Conservation (phyloP, 2,888 invertebrate species). For the Phortica magna region DNA sequence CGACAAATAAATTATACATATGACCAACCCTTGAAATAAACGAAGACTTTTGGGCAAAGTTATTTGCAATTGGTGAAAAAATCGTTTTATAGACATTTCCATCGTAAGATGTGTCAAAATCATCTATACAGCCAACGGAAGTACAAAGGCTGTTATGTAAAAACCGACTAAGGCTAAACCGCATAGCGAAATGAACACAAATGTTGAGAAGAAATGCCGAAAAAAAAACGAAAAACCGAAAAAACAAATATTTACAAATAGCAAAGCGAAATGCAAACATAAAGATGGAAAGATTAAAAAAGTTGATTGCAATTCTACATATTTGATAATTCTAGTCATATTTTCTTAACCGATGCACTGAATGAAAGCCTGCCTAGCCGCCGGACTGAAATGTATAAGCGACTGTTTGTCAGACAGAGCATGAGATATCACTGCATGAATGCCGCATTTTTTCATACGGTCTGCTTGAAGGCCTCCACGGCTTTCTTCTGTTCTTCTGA, state of each 20-base stretch:
- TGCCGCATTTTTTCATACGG: background rate
- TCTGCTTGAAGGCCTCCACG: background rate
- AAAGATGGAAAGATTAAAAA: background rate
- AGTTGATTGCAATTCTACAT: slow-evolving; percentile 20
- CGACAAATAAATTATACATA: too few species aligned
- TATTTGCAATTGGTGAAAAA: too few species aligned
- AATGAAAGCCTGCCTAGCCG: background rate
- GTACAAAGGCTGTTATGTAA: too few species aligned
- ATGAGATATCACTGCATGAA: background rate
- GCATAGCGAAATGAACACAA: too few species aligned
- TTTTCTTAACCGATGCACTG: slow-evolving; percentile 8
- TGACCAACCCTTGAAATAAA: too few species aligned
- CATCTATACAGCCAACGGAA: too few species aligned
- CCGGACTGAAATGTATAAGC: background rate
- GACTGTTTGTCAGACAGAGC: slow-evolving; percentile 6
- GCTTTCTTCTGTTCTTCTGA: background rate
- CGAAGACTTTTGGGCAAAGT: too few species aligned
- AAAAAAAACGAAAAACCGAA: too few species aligned
- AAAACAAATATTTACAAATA: background rate
- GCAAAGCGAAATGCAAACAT: background rate
- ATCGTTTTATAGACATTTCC: too few species aligned
- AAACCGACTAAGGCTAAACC: too few species aligned
- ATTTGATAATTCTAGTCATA: slow-evolving; percentile 11
- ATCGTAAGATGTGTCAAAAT: too few species aligned
- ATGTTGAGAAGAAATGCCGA: too few species aligned